Evolutionary conservation across 2,113 vertebrate genomes (phyloP).

Genomic region (Brachyhypopomus occidentalis): DNA sequence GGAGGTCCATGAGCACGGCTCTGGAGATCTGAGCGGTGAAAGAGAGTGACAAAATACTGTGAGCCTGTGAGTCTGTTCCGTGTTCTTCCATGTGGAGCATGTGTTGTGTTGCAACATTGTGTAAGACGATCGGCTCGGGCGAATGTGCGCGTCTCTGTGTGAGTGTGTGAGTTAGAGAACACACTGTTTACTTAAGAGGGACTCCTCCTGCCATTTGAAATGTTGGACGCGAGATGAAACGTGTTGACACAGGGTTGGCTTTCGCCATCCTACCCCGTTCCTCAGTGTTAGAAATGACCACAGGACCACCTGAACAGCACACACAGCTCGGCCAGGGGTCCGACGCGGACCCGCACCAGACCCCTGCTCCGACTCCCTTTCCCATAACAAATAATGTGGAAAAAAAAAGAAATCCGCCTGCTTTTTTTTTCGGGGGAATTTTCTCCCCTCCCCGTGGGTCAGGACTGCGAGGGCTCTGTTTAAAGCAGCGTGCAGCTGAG

Average conservation of each 20-base stretch:
- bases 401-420: constrained; percentile 76
- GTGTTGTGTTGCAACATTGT: constrained; percentile 38
- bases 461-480: constrained; percentile 57
- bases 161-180: constrained; percentile 32
- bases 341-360: constrained; percentile 35
- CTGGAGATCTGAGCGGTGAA: not conserved
- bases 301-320: constrained; percentile 68
- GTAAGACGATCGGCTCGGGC: constrained; percentile 25
- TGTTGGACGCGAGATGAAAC: constrained; percentile 58
- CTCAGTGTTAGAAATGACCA: constrained; percentile 59
- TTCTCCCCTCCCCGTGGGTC: constrained; percentile 71
- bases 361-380: constrained; percentile 69
- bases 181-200: constrained; percentile 61
- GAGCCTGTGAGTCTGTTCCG: not conserved
- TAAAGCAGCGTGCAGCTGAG: constrained; percentile 76
- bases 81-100: not conserved
- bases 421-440: constrained; percentile 73
- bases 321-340: not conserved
- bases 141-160: constrained; percentile 42
- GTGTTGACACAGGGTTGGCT: constrained; percentile 65
- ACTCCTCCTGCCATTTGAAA: constrained; percentile 60
- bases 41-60: not conserved
- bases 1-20: not conserved
- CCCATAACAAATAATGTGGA: constrained; percentile 78
- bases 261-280: constrained; percentile 57